Percentiles rank a stretch among this genome's conserved stretches.
phyloP scores from a whole-genome alignment of 2,797 vertebrate genomes.

The Loriculus beryllinus region DNA sequence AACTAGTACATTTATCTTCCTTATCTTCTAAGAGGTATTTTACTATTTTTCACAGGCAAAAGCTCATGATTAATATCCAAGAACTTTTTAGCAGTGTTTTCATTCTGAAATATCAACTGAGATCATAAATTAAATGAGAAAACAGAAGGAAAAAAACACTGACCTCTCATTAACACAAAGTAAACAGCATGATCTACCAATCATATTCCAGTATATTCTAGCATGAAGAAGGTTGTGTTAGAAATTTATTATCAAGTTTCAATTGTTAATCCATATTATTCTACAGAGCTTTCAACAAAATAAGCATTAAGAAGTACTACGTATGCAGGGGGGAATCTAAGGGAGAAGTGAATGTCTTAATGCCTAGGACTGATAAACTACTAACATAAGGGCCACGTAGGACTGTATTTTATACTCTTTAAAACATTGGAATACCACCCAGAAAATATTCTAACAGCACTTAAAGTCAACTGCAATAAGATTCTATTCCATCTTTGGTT shows the following conservation, averaged over 20 bases:
- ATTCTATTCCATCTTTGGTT: not conserved
- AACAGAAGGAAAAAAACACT: not conserved
- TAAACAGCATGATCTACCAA: not conserved
- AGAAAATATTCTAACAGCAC: not conserved
- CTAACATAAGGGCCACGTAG: not conserved
- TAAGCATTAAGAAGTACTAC: not conserved
- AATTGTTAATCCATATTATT: not conserved
- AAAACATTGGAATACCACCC: not conserved
- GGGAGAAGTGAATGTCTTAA: not conserved
- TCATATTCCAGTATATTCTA: not conserved
- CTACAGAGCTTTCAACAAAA: not conserved
- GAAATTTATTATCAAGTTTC: not conserved
- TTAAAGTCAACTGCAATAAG: not conserved
- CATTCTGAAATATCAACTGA: not conserved
- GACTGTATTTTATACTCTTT: not conserved
- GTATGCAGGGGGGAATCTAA: not conserved
- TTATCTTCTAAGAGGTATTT: not conserved
- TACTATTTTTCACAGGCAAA: not conserved
- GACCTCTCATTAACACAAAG: not conserved
- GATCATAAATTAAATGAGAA: not conserved
- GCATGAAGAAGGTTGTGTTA: not conserved
- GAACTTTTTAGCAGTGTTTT: not conserved
- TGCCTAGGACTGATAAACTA: not conserved
- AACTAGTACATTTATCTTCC: not conserved
- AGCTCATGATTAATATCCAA: not conserved